Evolutionary conservation across 2,113 vertebrate genomes (phyloP), one percentile per base, ranked within the genome.

Genomic region (Amphilophus citrinellus): DNA sequence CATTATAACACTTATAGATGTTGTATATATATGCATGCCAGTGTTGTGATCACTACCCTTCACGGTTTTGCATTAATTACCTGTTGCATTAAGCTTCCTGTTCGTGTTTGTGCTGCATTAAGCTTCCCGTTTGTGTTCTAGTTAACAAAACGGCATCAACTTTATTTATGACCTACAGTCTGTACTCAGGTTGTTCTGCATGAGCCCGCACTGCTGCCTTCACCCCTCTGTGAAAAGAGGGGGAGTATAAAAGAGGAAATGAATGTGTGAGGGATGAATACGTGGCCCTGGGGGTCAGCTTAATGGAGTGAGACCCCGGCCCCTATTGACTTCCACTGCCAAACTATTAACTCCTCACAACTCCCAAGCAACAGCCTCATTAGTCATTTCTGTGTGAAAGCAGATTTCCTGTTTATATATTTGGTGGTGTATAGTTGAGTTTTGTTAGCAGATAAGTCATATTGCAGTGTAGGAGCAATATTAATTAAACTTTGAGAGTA

Each of bases 331-430:
- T 97, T 94, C 97, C 96, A 97, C 96, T 95, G 96, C 86, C 96
- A 97, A 97, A 98, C 98, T 98, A 99, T 98, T 98, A 98, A 98
- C 97, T 98, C 97, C 97, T 97, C 96, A 97, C 97, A 97, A 97
- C 95, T 95, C 94, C 94, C 92, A 82, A 92, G 96, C 96, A 94
- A 93, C 90, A 94, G 94, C 95, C 96, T 97, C 98, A 98, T 98
- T 97, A 97, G 97, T 98, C 97, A 97, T 98, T 97, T 96, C 78
- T 27, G 84, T 63, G 73, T 82, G 61, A 82, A 42, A 77, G 90
- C 84, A 85, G 73, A 66, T 88, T 83, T 87, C 65, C 78, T 90
- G 79, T 86, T 92, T 88, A 75, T 87, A 57, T 80, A 32, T 77
- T 90, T 84, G 79, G 57, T n/a, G 32, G 58, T 77, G 61, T n/a